phyloP scores from a whole-genome alignment of 2,113 vertebrate species.

The Agelaius tricolor region DNA sequence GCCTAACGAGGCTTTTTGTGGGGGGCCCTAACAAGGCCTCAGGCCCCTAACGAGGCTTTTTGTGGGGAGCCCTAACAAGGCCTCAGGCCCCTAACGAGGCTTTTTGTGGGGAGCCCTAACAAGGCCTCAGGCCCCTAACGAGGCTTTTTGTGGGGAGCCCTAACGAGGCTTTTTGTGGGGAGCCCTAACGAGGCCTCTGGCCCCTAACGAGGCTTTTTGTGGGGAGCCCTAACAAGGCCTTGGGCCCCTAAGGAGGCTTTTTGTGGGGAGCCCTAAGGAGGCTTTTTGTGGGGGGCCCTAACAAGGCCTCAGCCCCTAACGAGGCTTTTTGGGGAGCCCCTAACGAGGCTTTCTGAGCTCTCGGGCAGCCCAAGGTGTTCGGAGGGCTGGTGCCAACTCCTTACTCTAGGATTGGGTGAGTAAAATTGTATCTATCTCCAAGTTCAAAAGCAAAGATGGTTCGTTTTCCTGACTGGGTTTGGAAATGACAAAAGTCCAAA shows the following conservation, averaged over 20 bases:
- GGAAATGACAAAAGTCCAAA: neutral
- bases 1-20: neutral
- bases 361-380: fast-evolving
- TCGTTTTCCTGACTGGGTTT: neutral
- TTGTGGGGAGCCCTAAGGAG: too few species aligned
- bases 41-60: too few species aligned
- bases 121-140: neutral
- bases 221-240: too few species aligned
- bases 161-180: neutral
- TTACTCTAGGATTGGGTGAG: fast-evolving
- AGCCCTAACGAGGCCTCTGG: too few species aligned
- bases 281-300: neutral
- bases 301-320: too few species aligned
- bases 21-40: too few species aligned
- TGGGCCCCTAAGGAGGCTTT: too few species aligned
- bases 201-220: too few species aligned
- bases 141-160: too few species aligned
- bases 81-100: too few species aligned
- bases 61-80: too few species aligned
- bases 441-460: neutral
- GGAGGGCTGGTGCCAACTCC: fast-evolving
- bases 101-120: neutral
- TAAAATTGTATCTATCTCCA: neutral
- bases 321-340: too few species aligned
- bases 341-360: neutral